Evolutionary conservation across 2,888 invertebrate species (phyloP), one percentile per base, ranked within the genome.

Genomic region (Apocheima hispidaria): DNA sequence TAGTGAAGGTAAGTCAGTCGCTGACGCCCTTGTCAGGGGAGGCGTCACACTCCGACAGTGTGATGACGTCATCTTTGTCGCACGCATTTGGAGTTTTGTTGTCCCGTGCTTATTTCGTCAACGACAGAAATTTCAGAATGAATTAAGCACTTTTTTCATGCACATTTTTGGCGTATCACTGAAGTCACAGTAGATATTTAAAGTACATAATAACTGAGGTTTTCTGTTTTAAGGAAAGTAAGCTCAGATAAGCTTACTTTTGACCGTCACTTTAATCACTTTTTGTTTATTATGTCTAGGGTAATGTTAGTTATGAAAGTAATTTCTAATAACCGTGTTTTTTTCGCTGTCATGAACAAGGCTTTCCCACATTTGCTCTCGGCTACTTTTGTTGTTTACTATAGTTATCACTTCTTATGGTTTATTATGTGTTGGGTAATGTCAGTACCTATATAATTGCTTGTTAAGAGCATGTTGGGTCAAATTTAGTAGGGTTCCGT

Each of bases 31-130:
- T 50, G 93, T 88, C 67, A 88, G 75, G 38, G 94, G 93, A 70
- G 93, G 93, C 54, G 93, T 93, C 66, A 88, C 92, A 70, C 92
- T 91, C 53, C 91, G 86, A 65, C 90, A 90, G 59, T 93, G 92
- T 33, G 93, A 89, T 69, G 93, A 93, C 73, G 93, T 89, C 90
- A 93, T 93, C 78, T 93, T 93, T 12, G 89, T 88, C 63, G 88
- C 90, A 81, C 91, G 88, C 90, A 91, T 91, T 80, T 77, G 82
- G 65, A 73, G 60, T 69, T 68, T 74, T 38, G 26, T 66, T 65
- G 64, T 57, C 38, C 33, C 38, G 33, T 69, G 56, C 59, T 62
- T 60, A 46, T 21, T 54, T n/a, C 30, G 46, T 46, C 30, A 46
- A 28, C 16, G 14, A 30, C 5, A 46, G n/a, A 7, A 18, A 18